phyloP scores from a whole-genome alignment of 2,888 invertebrate genomes.

The Brachylomia viminalis region DNA sequence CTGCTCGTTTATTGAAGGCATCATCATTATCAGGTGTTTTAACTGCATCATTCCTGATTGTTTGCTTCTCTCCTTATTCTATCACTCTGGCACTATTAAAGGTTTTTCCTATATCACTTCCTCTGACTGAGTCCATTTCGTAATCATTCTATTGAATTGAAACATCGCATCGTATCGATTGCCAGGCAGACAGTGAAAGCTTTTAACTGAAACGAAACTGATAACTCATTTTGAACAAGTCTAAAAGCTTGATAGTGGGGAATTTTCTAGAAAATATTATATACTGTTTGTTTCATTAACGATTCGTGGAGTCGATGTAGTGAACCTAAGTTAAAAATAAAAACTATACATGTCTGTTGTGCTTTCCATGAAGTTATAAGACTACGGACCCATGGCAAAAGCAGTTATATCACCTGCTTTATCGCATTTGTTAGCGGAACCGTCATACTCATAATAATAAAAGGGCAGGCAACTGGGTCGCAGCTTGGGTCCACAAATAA shows the following conservation, averaged over 20 bases:
- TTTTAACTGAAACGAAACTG: constrained; percentile 3
- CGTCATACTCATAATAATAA: constrained; percentile 4
- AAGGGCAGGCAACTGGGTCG: background rate
- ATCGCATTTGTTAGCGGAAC: background rate
- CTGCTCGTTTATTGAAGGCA: background rate
- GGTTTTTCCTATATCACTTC: background rate
- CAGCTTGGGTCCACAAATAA: constrained; percentile 36
- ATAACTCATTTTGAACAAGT: constrained; percentile 32
- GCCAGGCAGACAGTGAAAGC: constrained; percentile 17
- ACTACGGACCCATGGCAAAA: background rate
- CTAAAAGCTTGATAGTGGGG: background rate
- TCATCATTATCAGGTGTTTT: background rate
- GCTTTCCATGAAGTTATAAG: background rate
- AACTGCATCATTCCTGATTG: background rate
- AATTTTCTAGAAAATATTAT: constrained; percentile 4
- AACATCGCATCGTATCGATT: constrained; percentile 7
- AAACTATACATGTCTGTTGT: background rate
- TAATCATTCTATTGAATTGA: background rate
- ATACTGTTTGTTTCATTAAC: background rate
- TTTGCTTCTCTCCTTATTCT: background rate
- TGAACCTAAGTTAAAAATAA: background rate
- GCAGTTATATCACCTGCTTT: background rate
- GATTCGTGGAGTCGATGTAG: background rate
- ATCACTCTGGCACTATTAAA: background rate
- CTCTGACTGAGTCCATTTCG: background rate